Base-by-base conservation (phyloP, 2,113 vertebrate species). In the Hippocampus barbouri region DNA sequence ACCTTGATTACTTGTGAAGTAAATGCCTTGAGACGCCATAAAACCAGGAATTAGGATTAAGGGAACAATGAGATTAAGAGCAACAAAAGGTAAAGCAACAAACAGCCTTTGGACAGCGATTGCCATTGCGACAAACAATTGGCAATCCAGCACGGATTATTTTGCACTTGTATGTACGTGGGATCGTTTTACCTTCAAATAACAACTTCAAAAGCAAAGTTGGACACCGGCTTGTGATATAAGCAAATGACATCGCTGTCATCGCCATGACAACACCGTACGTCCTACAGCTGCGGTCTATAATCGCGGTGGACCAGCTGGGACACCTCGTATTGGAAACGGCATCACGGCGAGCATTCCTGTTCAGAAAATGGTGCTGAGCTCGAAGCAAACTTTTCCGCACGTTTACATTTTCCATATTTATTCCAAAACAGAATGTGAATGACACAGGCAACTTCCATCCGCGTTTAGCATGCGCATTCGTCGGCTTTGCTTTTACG, bases 21-120 rank as follows among this genome's bases (percentile, higher is more conserved):
- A 73, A 84, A 87, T 75, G 74, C 49, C 83, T 83, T 81, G 71
- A 79, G 79, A 66, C 72, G 80, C 70, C 59, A 73, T 78, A 83
- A 83, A 81, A 85, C 81, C 72, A 70, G 73, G 70, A 70, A 71
- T 82, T 87, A 57, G 86, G 85, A 90, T 90, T 87, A 86, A 75
- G 81, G 74, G 71, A 81, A 75, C 79, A 90, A 83, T 81, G 72
- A 84, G 85, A 85, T 90, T 82, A 82, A 64, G 76, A 5, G 53
- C 47, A 71, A 86, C 78, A 88, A 83, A 76, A 70, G 78, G 74
- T 76, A 15, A 68, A 72, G 71, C 62, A 70, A 73, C 82, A 69
- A 70, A 73, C 82, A 69, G 70, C 87, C 80, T 41, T 68, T 69
- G 9, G 34, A 68, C 59, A 53, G 59, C 77, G 54, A 75, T 75